Evolutionary conservation across 2,113 vertebrate species (phyloP).

Genomic region (Corythaixoides concolor): DNA sequence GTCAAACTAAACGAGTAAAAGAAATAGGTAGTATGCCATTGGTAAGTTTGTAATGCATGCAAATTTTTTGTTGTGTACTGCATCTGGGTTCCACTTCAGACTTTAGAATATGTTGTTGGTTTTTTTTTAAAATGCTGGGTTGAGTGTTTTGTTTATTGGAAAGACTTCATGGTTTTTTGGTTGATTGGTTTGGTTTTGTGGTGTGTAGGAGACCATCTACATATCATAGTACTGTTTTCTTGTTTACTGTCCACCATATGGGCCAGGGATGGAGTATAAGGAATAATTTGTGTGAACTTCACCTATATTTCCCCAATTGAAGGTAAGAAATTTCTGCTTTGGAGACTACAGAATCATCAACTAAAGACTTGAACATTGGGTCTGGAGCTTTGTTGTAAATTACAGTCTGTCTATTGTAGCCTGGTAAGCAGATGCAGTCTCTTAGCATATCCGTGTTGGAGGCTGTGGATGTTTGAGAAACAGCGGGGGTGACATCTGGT

Average conservation of each 20-base stretch:
- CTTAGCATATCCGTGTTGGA: rapidly evolving
- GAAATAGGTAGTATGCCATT: neutral
- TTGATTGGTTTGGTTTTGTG: conserved; percentile 33
- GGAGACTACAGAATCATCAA: neutral
- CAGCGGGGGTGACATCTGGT: neutral
- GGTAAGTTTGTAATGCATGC: neutral
- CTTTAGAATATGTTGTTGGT: neutral
- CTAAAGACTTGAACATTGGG: neutral
- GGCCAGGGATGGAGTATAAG: neutral
- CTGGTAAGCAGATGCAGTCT: neutral
- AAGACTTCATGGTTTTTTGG: neutral
- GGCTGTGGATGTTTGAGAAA: neutral
- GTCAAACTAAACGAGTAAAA: neutral
- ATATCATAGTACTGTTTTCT: neutral
- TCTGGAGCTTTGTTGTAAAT: neutral
- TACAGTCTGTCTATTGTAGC: neutral
- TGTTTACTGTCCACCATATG: neutral
- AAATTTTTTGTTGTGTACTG: neutral
- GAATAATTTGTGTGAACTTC: neutral
- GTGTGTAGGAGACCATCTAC: neutral
- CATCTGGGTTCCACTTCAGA: neutral
- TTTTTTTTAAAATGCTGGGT: neutral
- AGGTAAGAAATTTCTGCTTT: neutral
- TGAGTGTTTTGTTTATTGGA: neutral
- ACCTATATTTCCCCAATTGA: neutral